phyloP scores from a whole-genome alignment of 2,888 invertebrate genomes.

The Girardia tigrina region DNA sequence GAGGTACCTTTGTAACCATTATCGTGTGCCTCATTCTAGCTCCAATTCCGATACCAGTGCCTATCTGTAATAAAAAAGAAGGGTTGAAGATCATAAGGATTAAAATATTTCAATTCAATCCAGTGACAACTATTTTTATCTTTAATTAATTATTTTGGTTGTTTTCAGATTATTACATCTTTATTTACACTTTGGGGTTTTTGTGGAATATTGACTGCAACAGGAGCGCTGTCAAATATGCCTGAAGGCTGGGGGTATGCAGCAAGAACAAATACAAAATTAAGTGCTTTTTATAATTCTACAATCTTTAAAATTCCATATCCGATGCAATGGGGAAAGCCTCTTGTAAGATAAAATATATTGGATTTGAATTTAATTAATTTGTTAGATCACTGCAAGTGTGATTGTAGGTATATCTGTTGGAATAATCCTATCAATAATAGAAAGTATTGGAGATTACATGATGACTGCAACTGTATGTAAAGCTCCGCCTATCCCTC shows the following conservation, averaged over 20 bases:
- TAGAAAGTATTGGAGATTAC: background rate
- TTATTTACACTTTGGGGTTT: background rate
- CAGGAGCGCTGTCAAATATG: background rate
- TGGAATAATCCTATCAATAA: background rate
- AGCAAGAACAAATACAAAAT: background rate
- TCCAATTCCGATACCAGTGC: background rate
- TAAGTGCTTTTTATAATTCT: background rate
- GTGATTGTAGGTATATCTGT: background rate
- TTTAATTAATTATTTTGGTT: background rate
- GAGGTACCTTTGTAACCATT: background rate
- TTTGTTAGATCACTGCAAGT: background rate
- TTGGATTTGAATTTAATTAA: too few species aligned
- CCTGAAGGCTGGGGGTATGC: background rate
- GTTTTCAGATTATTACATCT: background rate
- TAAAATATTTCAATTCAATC: background rate
- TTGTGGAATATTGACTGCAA: background rate
- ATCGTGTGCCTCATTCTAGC: background rate
- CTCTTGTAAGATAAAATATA: background rate
- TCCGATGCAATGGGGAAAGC: background rate
- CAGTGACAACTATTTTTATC: background rate
- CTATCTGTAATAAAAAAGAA: background rate
- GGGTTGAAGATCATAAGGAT: background rate
- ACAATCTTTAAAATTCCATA: background rate
- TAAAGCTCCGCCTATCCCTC: background rate
- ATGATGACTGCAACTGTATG: background rate